These are phyloP conservation scores for Drosophila merina DNA, from an alignment of 2,888 invertebrate species.

Conservation along the genomic window DNA sequence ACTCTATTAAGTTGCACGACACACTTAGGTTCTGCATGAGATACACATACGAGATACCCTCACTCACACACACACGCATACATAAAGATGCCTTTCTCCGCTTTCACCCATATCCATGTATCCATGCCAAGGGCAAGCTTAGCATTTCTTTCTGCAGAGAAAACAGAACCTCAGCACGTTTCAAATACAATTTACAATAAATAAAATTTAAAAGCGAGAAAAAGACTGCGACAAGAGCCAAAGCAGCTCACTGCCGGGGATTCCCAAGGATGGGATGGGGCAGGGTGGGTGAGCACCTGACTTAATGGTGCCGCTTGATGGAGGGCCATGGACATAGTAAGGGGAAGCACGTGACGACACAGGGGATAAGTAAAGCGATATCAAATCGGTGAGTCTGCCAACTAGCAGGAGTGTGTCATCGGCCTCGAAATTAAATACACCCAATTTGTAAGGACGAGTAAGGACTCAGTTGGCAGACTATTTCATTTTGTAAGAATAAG, in stretches of 20 bases:
- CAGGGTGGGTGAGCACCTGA: slow-evolving; percentile 35
- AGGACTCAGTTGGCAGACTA: background rate
- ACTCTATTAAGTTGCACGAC: slow-evolving; percentile 79
- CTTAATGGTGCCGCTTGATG: slow-evolving; percentile 55
- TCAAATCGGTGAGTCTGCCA: slow-evolving; percentile 15
- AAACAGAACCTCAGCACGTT: slow-evolving; percentile 77
- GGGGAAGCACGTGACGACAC: slow-evolving; percentile 64
- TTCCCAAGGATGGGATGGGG: slow-evolving; percentile 22
- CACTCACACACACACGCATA: slow-evolving; percentile 17
- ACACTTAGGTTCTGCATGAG: slow-evolving; percentile 40
- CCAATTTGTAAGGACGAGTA: slow-evolving; percentile 4
- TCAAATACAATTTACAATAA: slow-evolving; percentile 80
- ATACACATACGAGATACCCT: slow-evolving; percentile 34
- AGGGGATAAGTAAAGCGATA: slow-evolving; percentile 58
- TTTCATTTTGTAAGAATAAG: background rate
- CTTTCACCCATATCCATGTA: slow-evolving; percentile 30
- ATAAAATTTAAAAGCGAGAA: slow-evolving; percentile 76
- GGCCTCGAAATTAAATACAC: slow-evolving; percentile 38
- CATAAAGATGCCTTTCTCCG: slow-evolving; percentile 7
- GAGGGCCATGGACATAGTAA: slow-evolving; percentile 9
- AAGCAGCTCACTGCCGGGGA: slow-evolving; percentile 45
- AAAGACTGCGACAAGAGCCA: slow-evolving; percentile 40
- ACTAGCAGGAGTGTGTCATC: slow-evolving; percentile 10
- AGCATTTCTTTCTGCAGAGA: slow-evolving; percentile 41
- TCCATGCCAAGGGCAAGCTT: slow-evolving; percentile 52